Evolutionary conservation across 2,888 invertebrate genomes (phyloP).

Genomic region (Hyppa rectilinea): DNA sequence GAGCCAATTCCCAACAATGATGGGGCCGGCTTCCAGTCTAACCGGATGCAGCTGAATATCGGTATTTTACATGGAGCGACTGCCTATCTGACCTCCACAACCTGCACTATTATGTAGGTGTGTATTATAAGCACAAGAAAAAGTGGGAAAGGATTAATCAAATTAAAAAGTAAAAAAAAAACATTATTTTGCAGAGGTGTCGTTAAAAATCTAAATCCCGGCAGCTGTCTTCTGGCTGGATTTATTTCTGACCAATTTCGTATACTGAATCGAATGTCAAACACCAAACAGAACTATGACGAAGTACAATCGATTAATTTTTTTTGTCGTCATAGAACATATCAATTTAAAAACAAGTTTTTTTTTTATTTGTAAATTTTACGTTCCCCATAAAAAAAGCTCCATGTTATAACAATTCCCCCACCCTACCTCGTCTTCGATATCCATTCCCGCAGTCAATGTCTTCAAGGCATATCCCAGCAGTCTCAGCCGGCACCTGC

Average conservation of each 20-base stretch:
- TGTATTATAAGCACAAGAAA: not conserved
- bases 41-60: too few relatives aligned
- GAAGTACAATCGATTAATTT: not conserved
- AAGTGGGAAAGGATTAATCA: not conserved
- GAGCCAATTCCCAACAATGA: too few relatives aligned
- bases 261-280: not conserved
- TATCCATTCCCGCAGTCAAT: constrained; percentile 70
- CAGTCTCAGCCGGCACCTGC: constrained; percentile 85
- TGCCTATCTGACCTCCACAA: too few relatives aligned
- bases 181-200: not conserved
- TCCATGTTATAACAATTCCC: not conserved
- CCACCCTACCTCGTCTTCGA: constrained; percentile 57
- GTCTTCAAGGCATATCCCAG: constrained; percentile 79
- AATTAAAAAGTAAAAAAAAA: not conserved
- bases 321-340: not conserved
- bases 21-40: too few relatives aligned
- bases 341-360: too few relatives aligned
- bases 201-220: not conserved
- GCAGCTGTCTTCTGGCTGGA: not conserved
- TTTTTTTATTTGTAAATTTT: too few relatives aligned
- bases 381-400: not conserved
- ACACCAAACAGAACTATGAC: not conserved
- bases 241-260: not conserved
- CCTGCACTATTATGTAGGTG: too few relatives aligned
- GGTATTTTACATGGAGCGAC: too few relatives aligned